Conservation (phyloP, 2,888 invertebrate species). For the Trypoxylon attenuatum region DNA sequence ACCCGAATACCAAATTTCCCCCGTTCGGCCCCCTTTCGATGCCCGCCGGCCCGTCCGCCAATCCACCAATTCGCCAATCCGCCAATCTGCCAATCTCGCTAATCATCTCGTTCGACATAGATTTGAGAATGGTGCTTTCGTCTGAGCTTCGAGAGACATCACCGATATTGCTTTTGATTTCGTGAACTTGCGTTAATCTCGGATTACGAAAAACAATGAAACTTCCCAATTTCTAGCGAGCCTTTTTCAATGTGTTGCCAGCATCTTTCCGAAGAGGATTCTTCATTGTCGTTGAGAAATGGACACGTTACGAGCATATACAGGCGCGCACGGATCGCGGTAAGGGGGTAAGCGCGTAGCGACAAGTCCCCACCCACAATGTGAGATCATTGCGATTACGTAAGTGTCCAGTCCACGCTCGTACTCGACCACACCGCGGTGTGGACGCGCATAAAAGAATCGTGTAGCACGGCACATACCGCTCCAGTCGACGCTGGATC, state of each 20-base stretch:
- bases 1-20: slow-evolving; percentile 60
- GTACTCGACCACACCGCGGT: slow-evolving; percentile 13
- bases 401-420: slow-evolving; percentile 63
- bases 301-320: neutral
- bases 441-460: slow-evolving; percentile 57
- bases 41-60: neutral
- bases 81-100: too few relatives aligned
- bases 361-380: slow-evolving; percentile 65
- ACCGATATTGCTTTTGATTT: too few relatives aligned
- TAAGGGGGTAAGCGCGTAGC: slow-evolving; percentile 29
- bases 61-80: too few relatives aligned
- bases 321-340: neutral
- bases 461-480: slow-evolving; percentile 49
- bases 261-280: neutral
- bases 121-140: too few relatives aligned
- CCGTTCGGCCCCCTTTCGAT: slow-evolving; percentile 13
- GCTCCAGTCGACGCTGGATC: slow-evolving; percentile 35
- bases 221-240: too few relatives aligned
- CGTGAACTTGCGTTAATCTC: too few relatives aligned
- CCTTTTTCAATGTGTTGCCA: too few relatives aligned
- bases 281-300: neutral
- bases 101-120: too few relatives aligned
- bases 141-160: too few relatives aligned
- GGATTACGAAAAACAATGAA: too few relatives aligned
- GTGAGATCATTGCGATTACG: slow-evolving; percentile 72